A percentile compares a stretch with the other conserved stretches of the same genome.
Conservation (phyloP, 2,797 vertebrate genomes). For the Mormyrops boulengeri region DNA sequence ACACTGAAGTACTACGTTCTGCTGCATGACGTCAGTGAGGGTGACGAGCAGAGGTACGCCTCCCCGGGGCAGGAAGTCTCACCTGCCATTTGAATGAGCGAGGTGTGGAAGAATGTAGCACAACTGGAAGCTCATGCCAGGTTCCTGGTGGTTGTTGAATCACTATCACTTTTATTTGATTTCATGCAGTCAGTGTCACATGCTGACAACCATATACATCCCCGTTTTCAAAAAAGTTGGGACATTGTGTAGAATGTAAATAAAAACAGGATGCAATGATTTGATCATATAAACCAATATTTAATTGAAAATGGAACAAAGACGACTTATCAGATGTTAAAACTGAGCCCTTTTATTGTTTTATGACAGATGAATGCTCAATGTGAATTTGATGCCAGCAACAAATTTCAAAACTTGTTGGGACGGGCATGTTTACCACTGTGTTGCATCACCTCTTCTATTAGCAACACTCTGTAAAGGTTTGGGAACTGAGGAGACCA, state of each 20-base stretch:
- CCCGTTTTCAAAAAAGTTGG: not conserved
- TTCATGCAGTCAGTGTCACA: not conserved
- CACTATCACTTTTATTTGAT: not conserved
- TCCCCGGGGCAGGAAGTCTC: not conserved
- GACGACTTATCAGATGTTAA: not conserved
- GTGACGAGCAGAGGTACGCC: conserved; percentile 84
- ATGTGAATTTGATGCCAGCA: not conserved
- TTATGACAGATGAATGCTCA: not conserved
- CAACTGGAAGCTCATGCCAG: not conserved
- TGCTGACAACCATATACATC: not conserved
- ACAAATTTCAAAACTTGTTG: not conserved
- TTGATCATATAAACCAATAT: not conserved
- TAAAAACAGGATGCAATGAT: not conserved
- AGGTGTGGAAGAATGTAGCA: not conserved
- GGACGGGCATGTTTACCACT: not conserved
- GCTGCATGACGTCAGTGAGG: conserved; percentile 82
- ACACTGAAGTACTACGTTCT: conserved; percentile 96
- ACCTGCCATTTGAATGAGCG: not conserved
- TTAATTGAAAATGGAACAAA: not conserved
- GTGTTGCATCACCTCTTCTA: not conserved
- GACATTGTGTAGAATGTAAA: not conserved
- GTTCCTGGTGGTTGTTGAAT: not conserved
- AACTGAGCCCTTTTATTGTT: not conserved
- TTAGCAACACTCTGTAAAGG: not conserved
- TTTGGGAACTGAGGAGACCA: not conserved